phyloP scores from a whole-genome alignment of 2,797 vertebrate species.

The Argentina silus region DNA sequence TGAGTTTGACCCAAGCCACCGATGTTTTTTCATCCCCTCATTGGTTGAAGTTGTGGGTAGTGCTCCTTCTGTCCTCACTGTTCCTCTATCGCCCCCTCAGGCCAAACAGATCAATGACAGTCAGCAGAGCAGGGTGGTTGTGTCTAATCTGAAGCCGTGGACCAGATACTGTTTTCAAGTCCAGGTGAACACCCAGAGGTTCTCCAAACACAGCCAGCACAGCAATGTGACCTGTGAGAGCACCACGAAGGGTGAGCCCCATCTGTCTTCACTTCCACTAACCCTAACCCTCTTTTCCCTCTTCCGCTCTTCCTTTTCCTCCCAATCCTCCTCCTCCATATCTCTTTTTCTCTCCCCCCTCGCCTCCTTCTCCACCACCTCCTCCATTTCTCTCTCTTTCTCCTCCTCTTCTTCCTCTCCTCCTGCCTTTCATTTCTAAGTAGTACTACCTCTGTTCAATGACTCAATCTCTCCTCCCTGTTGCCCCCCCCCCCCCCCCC shows the following conservation, averaged over 20 bases:
- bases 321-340: not conserved
- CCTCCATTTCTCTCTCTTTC: not conserved
- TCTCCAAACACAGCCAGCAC: slow-evolving; percentile 16
- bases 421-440: not conserved
- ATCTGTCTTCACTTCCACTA: not conserved
- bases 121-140: slow-evolving; percentile 43
- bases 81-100: slow-evolving; percentile 38
- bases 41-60: too few species aligned
- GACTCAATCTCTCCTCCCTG: not conserved
- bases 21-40: too few species aligned
- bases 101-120: accelerated
- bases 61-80: not conserved
- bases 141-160: slow-evolving; percentile 49
- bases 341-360: too few species aligned
- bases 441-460: not conserved
- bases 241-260: slow-evolving; percentile 36
- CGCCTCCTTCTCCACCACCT: too few species aligned
- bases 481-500: not conserved
- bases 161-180: slow-evolving; percentile 71
- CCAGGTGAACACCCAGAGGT: slow-evolving; percentile 8
- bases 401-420: not conserved
- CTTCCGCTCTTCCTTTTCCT: not conserved
- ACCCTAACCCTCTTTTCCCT: not conserved
- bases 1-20: too few species aligned
- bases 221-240: slow-evolving; percentile 57